Evolutionary conservation across 1,140 invertebrate species (phyloP).

Genomic region (Sycophila sp.): DNA sequence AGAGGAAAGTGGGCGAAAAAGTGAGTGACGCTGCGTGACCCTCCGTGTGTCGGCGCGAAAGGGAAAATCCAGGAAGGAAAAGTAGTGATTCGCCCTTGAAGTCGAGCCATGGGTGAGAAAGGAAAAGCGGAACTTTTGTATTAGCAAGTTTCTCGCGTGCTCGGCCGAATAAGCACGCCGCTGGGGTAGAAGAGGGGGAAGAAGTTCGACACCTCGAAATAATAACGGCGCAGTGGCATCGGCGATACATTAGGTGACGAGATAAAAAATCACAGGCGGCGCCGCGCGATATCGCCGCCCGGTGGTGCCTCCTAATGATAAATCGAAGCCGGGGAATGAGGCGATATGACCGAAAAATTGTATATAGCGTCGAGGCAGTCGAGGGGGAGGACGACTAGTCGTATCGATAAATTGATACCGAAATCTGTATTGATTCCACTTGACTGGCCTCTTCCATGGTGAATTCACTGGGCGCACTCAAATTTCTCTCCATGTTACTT

Average conservation of each 20-base stretch:
- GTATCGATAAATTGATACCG: too few relatives aligned
- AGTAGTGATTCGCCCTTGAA: too few relatives aligned
- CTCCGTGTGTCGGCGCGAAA: not conserved
- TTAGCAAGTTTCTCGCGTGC: conserved; percentile 13
- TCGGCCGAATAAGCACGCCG: not conserved
- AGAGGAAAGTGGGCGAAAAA: too few relatives aligned
- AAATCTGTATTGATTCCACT: too few relatives aligned
- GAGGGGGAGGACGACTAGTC: too few relatives aligned
- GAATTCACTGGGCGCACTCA: too few relatives aligned
- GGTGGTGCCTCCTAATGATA: not conserved
- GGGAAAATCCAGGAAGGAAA: conserved; percentile 1
- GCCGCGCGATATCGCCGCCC: not conserved
- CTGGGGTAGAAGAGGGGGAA: not conserved
- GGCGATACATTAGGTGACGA: not conserved
- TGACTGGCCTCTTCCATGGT: too few relatives aligned
- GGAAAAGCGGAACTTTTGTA: not conserved
- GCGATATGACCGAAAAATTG: too few relatives aligned
- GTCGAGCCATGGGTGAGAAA: too few relatives aligned
- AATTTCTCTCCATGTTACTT: too few relatives aligned
- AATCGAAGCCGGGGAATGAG: too few relatives aligned
- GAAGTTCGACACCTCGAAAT: not conserved
- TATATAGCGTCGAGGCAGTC: too few relatives aligned
- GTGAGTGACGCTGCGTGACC: not conserved
- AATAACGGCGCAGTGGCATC: not conserved
- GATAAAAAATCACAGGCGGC: conserved; percentile 7